Evolutionary conservation across 92 coral and sea anemone genomes (phyloP).

Genomic region (Micromussa lordhowensis): DNA sequence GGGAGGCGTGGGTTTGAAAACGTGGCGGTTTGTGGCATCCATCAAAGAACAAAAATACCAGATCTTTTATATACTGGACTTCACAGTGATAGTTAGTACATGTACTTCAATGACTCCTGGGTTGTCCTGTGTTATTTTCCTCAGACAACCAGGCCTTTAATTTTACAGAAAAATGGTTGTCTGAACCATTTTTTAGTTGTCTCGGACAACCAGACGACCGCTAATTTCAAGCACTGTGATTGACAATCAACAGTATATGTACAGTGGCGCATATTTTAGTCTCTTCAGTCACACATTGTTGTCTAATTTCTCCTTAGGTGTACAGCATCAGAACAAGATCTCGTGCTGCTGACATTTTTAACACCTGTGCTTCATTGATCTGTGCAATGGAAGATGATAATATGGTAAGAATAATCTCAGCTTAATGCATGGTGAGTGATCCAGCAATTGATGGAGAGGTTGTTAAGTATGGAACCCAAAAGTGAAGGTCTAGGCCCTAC

Average conservation of each 20-base stretch:
- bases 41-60: no score
- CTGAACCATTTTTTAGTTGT: no score
- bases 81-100: no score
- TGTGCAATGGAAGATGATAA: constrained; percentile 78
- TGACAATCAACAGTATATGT: not conserved
- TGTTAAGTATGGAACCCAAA: not conserved
- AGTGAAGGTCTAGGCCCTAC: not conserved
- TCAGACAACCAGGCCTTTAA: no score
- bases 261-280: not conserved
- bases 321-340: constrained; percentile 94
- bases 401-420: constrained; percentile 42
- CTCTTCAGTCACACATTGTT: not conserved
- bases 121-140: no score
- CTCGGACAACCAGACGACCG: no score
- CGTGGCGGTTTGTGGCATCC: no score
- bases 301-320: constrained; percentile 44
- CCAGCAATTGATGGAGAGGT: not conserved
- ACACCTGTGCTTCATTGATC: constrained; percentile 92
- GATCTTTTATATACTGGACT: no score
- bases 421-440: not conserved
- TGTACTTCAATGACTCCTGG: no score
- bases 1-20: no score
- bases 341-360: constrained; percentile 94
- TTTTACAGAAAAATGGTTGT: no score
- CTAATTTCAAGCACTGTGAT: no score